Conservation (phyloP, 2,113 vertebrate genomes). For the Aspiorhynchus laticeps region DNA sequence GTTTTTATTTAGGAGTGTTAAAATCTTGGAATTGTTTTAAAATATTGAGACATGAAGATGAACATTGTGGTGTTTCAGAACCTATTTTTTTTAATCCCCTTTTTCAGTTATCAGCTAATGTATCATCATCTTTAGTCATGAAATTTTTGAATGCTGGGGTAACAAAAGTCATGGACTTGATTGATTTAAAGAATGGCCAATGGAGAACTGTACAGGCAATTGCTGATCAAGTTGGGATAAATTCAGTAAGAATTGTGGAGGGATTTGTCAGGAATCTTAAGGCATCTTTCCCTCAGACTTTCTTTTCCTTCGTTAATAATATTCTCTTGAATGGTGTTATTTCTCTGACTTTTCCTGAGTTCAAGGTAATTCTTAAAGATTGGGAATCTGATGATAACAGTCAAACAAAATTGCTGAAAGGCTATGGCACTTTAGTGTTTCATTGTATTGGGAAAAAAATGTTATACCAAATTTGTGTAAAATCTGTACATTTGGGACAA, state of each 20-base stretch:
- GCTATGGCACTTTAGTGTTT: background rate
- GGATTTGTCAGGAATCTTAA: too few relatives aligned
- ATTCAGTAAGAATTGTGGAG: too few relatives aligned
- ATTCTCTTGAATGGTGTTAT: background rate
- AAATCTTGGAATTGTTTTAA: too few relatives aligned
- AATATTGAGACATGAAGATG: too few relatives aligned
- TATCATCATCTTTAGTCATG: background rate
- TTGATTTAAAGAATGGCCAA: conserved; percentile 5
- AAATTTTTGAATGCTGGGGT: background rate
- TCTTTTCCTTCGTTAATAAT: too few relatives aligned
- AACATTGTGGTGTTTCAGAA: too few relatives aligned
- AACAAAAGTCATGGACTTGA: background rate
- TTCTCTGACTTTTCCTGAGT: background rate
- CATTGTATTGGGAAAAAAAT: background rate
- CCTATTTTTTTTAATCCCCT: background rate
- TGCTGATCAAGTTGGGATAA: too few relatives aligned
- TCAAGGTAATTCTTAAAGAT: background rate
- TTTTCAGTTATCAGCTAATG: background rate
- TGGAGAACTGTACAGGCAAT: too few relatives aligned
- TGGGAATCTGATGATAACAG: background rate
- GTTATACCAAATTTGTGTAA: background rate
- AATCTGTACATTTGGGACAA: background rate
- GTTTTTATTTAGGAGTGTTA: too few relatives aligned
- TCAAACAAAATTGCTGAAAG: background rate
- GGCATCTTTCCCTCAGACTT: too few relatives aligned